A percentile compares a stretch with the other conserved stretches of the same genome.
Evolutionary conservation across 1,140 invertebrate species (phyloP).

Genomic region (Acyrthosiphon pisum): DNA sequence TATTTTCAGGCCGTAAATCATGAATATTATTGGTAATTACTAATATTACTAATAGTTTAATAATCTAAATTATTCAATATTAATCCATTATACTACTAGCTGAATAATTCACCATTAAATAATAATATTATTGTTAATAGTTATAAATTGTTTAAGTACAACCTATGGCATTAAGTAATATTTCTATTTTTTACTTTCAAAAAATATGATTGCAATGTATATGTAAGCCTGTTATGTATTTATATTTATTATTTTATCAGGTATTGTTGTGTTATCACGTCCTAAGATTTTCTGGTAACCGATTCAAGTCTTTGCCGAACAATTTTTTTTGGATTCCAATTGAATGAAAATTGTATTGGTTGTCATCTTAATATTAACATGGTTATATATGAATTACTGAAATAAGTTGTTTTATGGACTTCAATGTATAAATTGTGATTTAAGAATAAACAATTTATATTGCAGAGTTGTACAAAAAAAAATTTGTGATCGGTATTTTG

Average conservation of each 20-base stretch:
- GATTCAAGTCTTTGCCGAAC: not conserved
- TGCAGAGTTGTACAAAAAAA: not conserved
- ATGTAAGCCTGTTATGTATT: not conserved
- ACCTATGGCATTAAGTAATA: not conserved
- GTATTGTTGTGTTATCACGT: not conserved
- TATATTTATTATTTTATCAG: not conserved
- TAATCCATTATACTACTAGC: not conserved
- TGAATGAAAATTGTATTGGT: not conserved
- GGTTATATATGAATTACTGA: not conserved
- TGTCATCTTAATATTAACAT: not conserved
- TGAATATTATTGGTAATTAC: not conserved
- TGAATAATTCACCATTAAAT: not conserved
- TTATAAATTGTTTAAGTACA: not conserved
- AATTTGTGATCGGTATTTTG: not conserved
- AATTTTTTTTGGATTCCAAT: not conserved
- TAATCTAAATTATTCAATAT: too few relatives aligned
- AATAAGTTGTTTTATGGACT: not conserved
- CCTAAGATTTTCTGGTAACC: not conserved
- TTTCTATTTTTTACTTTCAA: not conserved
- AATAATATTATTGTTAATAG: not conserved
- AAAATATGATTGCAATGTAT: not conserved
- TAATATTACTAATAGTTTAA: not conserved
- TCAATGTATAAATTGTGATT: not conserved
- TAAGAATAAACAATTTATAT: not conserved
- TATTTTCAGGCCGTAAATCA: not conserved